Evolutionary conservation across 2,888 invertebrate species (phyloP).

Genomic region (Ophonus ardosiacus): DNA sequence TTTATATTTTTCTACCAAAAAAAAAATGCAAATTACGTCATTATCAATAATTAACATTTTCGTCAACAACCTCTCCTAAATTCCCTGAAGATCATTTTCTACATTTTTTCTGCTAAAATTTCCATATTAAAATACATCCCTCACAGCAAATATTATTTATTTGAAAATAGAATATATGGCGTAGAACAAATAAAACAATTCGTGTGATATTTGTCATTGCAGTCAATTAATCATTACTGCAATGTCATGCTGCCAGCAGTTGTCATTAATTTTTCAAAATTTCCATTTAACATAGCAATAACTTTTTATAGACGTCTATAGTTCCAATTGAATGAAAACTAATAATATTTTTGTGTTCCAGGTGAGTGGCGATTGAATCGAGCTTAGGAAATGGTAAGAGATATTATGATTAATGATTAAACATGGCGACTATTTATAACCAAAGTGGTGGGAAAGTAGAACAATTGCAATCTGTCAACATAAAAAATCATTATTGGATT

Average conservation of each 20-base stretch:
- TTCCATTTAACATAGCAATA: neutral
- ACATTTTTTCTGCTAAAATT: neutral
- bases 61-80: too few relatives aligned
- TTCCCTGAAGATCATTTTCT: too few relatives aligned
- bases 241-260: neutral
- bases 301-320: neutral
- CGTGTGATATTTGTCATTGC: conserved; percentile 17
- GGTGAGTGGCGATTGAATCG: conserved; percentile 19
- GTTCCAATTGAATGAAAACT: neutral
- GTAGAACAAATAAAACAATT: conserved; percentile 3
- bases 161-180: neutral
- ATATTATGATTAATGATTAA: conserved; percentile 16
- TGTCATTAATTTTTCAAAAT: conserved; percentile 6
- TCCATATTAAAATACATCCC: neutral
- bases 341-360: conserved; percentile 17
- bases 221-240: neutral
- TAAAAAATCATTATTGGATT: conserved; percentile 45
- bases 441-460: neutral
- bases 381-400: neutral
- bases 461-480: conserved; percentile 31
- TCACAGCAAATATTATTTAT: neutral
- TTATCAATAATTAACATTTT: too few relatives aligned
- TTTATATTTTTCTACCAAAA: too few relatives aligned
- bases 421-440: conserved; percentile 18
- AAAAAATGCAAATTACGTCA: too few relatives aligned